Conservation (phyloP, 2,888 invertebrate genomes). For the Dryobota labecula region DNA sequence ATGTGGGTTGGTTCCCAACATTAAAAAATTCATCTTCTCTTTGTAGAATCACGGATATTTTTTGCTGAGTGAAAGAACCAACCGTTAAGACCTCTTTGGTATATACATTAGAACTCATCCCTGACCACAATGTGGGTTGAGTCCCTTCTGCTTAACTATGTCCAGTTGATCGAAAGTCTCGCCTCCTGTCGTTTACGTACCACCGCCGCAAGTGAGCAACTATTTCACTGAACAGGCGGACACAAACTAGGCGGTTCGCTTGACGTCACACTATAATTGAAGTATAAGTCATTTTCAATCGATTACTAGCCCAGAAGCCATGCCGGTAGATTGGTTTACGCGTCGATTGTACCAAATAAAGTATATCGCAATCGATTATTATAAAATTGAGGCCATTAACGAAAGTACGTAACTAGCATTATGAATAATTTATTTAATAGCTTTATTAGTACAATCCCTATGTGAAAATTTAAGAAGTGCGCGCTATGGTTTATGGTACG, state of each 20-base stretch:
- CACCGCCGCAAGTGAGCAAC: not conserved
- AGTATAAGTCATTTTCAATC: slow-evolving; percentile 11
- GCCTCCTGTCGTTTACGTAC: not conserved
- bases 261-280: not conserved
- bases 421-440: slow-evolving; percentile 30
- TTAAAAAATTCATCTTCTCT: too few species aligned
- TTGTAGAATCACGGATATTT: too few species aligned
- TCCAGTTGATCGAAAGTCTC: slow-evolving; percentile 10
- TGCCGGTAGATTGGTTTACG: slow-evolving; percentile 42
- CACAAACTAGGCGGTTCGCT: not conserved
- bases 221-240: too few species aligned
- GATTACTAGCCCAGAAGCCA: slow-evolving; percentile 20
- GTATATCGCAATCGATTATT: slow-evolving; percentile 38
- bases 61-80: too few species aligned
- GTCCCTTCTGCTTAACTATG: too few species aligned
- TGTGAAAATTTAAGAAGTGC: slow-evolving; percentile 25
- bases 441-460: slow-evolving; percentile 18
- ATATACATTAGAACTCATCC: too few species aligned
- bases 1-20: too few species aligned
- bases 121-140: too few species aligned
- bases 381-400: slow-evolving; percentile 24
- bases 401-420: slow-evolving; percentile 56
- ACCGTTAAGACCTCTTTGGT: too few species aligned
- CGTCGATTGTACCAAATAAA: slow-evolving; percentile 58
- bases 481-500: slow-evolving; percentile 2